These are phyloP conservation scores for Gavialis gangeticus DNA, from an alignment of 2,113 vertebrate genomes.

Conservation along the genomic window DNA sequence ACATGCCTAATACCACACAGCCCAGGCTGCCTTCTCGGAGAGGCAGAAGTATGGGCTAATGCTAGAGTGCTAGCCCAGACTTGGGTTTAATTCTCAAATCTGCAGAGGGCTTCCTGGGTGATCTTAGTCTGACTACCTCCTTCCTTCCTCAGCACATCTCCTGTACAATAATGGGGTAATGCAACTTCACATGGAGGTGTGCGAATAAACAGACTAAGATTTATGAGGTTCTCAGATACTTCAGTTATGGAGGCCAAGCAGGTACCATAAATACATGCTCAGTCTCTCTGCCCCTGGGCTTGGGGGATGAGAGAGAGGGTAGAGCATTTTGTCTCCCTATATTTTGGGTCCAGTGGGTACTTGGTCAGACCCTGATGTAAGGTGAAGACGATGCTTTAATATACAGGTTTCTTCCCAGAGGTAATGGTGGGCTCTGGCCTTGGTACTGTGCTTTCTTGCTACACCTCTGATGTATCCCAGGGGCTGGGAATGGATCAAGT, in stretches of 20 bases:
- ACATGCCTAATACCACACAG: neutral
- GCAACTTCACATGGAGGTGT: neutral
- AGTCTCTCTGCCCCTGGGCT: neutral
- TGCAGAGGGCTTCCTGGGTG: neutral
- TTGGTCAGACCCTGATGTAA: neutral
- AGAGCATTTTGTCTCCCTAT: neutral
- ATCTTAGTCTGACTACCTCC: neutral
- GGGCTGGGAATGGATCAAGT: too few relatives aligned
- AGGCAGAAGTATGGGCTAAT: neutral
- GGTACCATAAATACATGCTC: neutral
- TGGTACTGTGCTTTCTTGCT: neutral
- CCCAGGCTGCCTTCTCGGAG: neutral
- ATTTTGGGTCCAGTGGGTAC: neutral
- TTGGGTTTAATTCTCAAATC: neutral
- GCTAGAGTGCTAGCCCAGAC: neutral
- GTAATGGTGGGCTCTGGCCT: neutral
- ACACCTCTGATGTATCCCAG: neutral
- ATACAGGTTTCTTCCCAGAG: neutral
- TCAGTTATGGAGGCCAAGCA: neutral
- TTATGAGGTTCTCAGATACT: neutral
- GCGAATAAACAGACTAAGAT: neutral
- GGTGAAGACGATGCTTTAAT: neutral
- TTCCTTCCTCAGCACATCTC: neutral
- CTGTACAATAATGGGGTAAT: neutral
- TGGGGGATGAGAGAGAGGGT: neutral